These are phyloP conservation scores for Leptoteleia sp. DNA, from an alignment of 1,140 invertebrate genomes.

Conservation along the genomic window DNA sequence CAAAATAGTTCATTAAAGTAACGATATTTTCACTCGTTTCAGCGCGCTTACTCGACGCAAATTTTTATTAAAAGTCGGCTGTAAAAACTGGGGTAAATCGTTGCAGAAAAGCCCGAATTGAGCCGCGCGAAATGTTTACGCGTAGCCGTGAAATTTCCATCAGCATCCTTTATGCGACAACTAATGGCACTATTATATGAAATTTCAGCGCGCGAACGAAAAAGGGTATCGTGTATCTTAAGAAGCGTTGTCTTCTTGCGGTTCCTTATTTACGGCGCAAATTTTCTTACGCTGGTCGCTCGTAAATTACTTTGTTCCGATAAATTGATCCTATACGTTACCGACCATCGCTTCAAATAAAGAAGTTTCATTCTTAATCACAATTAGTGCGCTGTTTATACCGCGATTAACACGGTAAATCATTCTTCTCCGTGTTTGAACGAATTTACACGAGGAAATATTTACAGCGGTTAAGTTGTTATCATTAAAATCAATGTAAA, in stretches of 20 bases:
- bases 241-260: slow-evolving; percentile 4
- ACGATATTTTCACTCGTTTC: neutral
- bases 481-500: too few relatives aligned
- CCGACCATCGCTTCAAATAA: neutral
- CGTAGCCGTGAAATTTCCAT: slow-evolving; percentile 24
- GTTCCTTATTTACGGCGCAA: slow-evolving; percentile 21
- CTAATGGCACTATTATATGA: slow-evolving; percentile 41
- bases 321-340: slow-evolving; percentile 24
- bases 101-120: neutral
- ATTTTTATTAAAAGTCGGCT: neutral
- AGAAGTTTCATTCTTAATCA: slow-evolving; percentile 19
- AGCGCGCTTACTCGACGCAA: neutral
- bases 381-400: slow-evolving; percentile 5
- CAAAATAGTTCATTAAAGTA: too few relatives aligned
- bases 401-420: neutral
- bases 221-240: slow-evolving; percentile 27
- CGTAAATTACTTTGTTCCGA: slow-evolving; percentile 23
- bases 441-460: too few relatives aligned
- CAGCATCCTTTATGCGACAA: slow-evolving; percentile 21
- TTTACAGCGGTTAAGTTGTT: too few relatives aligned
- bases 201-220: slow-evolving; percentile 26
- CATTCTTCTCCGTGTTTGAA: neutral
- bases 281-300: slow-evolving; percentile 18
- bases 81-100: neutral
- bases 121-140: neutral